Evolutionary conservation across 2,797 vertebrate species (phyloP).

Genomic region (Trichosurus vulpecula): DNA sequence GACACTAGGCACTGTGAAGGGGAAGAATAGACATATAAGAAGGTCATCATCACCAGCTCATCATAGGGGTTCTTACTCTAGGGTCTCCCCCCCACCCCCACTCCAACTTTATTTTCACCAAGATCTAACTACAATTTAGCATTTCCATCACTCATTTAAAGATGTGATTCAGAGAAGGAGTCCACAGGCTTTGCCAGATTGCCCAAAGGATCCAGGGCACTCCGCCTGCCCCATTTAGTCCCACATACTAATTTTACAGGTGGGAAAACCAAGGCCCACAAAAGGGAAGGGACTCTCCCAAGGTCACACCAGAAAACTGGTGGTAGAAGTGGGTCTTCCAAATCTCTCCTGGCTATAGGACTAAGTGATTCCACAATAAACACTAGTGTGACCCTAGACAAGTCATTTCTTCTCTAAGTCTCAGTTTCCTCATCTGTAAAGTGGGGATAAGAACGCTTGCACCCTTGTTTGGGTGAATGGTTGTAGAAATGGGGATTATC

Average conservation of each 20-base stretch:
- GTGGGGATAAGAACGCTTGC: not conserved
- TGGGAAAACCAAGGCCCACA: not conserved
- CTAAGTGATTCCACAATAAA: not conserved
- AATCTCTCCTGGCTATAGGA: not conserved
- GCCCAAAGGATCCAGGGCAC: not conserved
- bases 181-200: not conserved
- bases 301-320: not conserved
- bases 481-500: not conserved
- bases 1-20: not conserved
- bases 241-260: not conserved
- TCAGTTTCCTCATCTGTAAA: not conserved
- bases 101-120: not conserved
- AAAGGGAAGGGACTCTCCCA: not conserved
- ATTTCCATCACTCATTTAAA: not conserved
- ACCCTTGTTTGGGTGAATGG: not conserved
- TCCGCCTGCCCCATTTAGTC: not conserved
- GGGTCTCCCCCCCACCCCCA: not conserved
- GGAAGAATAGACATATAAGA: not conserved
- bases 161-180: not conserved
- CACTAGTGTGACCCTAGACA: not conserved
- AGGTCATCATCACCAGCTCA: not conserved
- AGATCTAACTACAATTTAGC: not conserved
- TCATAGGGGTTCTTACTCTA: not conserved
- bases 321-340: not conserved
- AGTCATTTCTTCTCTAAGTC: not conserved